Evolutionary conservation across 2,888 invertebrate species (phyloP).

Genomic region (Rhagophthalmus giganteus): DNA sequence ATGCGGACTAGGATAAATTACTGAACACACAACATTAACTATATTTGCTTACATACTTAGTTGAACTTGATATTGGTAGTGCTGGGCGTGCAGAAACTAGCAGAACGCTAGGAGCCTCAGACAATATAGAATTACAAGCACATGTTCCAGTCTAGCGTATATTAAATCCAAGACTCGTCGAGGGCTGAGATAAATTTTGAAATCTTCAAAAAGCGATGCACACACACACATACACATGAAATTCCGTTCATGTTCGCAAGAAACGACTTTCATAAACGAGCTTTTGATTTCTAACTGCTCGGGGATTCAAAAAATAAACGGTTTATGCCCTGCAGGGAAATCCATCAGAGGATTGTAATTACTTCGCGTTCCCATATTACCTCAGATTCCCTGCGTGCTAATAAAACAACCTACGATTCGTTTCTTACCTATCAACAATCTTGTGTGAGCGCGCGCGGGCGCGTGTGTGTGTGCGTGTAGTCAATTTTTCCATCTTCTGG

Average conservation of each 20-base stretch:
- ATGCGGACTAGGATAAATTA: slow-evolving; percentile 49
- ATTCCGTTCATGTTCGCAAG: slow-evolving; percentile 42
- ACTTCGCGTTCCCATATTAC: slow-evolving; percentile 36
- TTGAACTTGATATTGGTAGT: slow-evolving; percentile 30
- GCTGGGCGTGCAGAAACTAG: slow-evolving; percentile 26
- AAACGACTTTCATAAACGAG: slow-evolving; percentile 47
- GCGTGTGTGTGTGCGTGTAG: too few relatives aligned
- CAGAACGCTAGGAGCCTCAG: slow-evolving; percentile 19
- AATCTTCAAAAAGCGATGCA: slow-evolving; percentile 38
- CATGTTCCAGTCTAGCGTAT: slow-evolving; percentile 20
- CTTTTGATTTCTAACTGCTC: slow-evolving; percentile 49
- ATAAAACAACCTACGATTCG: slow-evolving; percentile 36
- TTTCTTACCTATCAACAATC: slow-evolving; percentile 35
- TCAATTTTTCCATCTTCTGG: slow-evolving; percentile 43
- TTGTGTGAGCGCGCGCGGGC: too few relatives aligned
- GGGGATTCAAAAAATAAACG: slow-evolving; percentile 42
- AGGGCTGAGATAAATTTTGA: slow-evolving; percentile 33
- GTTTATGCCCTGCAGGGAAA: slow-evolving; percentile 35
- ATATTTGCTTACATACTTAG: slow-evolving; percentile 49
- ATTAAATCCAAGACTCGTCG: slow-evolving; percentile 20
- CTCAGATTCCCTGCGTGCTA: slow-evolving; percentile 38
- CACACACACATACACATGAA: slow-evolving; percentile 37
- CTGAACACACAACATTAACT: slow-evolving; percentile 51
- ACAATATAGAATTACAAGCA: slow-evolving; percentile 26
- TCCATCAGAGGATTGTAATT: slow-evolving; percentile 40